Percentiles rank a stretch among this genome's conserved stretches.
Conservation (phyloP, 2,797 vertebrate species). For the Kryptopterus vitreolus region DNA sequence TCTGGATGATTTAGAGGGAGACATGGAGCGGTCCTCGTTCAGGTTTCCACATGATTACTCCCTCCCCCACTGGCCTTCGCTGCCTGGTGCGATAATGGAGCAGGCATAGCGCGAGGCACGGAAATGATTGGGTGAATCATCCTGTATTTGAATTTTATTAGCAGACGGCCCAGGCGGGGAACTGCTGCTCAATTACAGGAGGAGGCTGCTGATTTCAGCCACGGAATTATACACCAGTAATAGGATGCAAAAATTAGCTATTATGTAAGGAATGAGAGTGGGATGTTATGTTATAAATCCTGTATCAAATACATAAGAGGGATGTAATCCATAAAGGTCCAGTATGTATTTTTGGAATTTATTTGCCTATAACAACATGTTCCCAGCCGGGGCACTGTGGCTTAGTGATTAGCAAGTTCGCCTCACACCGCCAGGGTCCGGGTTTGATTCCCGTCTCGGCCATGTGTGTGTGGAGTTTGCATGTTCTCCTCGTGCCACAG, state of each 20-base stretch:
- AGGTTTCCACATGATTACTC: conserved; percentile 41
- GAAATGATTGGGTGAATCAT: conserved; percentile 56
- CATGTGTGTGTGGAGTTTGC: too few relatives aligned
- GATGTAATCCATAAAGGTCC: not conserved
- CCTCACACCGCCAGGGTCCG: too few relatives aligned
- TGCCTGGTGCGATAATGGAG: conserved; percentile 43
- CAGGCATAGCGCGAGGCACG: conserved; percentile 26
- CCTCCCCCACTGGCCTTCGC: conserved; percentile 27
- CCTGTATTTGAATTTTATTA: conserved; percentile 54
- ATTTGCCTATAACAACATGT: not conserved
- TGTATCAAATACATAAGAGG: not conserved
- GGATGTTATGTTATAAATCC: not conserved
- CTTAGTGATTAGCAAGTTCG: too few relatives aligned
- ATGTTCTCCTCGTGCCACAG: too few relatives aligned
- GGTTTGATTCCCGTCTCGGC: too few relatives aligned
- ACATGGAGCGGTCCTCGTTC: conserved; percentile 30
- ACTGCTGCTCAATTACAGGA: conserved; percentile 48
- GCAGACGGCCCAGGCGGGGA: conserved; percentile 31
- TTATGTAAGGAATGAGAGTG: not conserved
- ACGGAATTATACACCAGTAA: not conserved
- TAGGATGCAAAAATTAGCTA: not conserved
- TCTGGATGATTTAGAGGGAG: conserved; percentile 37
- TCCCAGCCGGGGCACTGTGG: too few relatives aligned
- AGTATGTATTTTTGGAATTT: not conserved
- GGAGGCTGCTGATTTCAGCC: conserved; percentile 18